Evolutionary conservation across 2,797 vertebrate genomes (phyloP).

Genomic region (Gouania willdenowi): DNA sequence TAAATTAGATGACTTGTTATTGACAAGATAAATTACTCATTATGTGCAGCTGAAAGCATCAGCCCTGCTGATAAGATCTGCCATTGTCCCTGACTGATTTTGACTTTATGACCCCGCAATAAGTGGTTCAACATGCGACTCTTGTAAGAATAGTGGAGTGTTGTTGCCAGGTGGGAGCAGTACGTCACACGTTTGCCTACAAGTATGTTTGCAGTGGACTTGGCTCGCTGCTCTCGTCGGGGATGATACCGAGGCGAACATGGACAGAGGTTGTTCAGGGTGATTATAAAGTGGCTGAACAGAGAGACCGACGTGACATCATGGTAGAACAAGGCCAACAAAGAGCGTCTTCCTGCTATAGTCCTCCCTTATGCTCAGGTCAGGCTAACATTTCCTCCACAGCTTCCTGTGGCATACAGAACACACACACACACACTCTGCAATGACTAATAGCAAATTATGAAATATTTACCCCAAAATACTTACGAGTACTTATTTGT

Average conservation of each 20-base stretch:
- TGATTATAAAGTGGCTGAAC: conserved; percentile 35
- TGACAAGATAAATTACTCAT: conserved; percentile 10
- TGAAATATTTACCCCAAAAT: too few relatives aligned
- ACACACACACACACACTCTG: conserved; percentile 19
- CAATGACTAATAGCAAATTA: too few relatives aligned
- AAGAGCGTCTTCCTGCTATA: conserved; percentile 75
- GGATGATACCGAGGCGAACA: conserved; percentile 31
- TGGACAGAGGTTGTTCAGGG: conserved; percentile 22
- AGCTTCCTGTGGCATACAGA: conserved; percentile 59
- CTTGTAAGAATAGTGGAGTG: conserved; percentile 30
- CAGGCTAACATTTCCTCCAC: conserved; percentile 52
- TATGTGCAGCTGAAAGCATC: conserved; percentile 17
- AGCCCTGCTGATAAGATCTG: conserved; percentile 29
- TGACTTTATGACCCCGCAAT: conserved; percentile 41
- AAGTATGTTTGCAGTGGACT: conserved; percentile 44
- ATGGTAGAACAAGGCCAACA: conserved; percentile 65
- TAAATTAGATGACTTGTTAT: conserved; percentile 11
- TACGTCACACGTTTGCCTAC: conserved; percentile 39
- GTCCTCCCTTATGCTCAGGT: conserved; percentile 62
- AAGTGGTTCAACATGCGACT: conserved; percentile 51
- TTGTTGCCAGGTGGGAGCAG: conserved; percentile 29
- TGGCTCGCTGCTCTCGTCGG: conserved; percentile 12
- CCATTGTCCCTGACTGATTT: conserved; percentile 50
- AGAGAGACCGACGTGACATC: conserved; percentile 55
- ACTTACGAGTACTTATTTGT: too few relatives aligned